Base-by-base conservation (phyloP, 2,888 invertebrate genomes). In the Acanthococcus lagerstroemiae region DNA sequence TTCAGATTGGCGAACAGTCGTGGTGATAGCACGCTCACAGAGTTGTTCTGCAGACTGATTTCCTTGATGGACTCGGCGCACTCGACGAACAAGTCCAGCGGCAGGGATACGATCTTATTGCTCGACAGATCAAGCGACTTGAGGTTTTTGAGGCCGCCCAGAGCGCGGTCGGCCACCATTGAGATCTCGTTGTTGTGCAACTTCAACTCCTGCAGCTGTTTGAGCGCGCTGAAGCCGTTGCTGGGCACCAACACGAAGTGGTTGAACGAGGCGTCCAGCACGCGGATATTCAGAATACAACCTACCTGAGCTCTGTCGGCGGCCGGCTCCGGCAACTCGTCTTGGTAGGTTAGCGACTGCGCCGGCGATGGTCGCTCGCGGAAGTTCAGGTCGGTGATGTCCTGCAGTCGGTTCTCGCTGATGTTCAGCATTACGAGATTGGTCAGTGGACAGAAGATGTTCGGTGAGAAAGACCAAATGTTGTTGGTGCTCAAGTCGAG, bases 21-120 rank as follows among this genome's bases (percentile, higher is more conserved):
- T 0, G 90, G 88, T 70, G 91, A 88, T 70, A 94, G 80, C 52
- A 87, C 87, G 75, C 87, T 86, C 72, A 95, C 87, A 22, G 91
- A 90, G 80, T 94, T 94, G 78, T 93, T 93, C 77, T 91, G 90
- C 75, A 93, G 79, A 78, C 91, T 88, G 74, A 94, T 85, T 78
- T 93, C 92, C 78, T 88, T 89, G 72, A 94, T 85, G 69, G 86
- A 84, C 70, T 84, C 84, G 60, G 84, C 80, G 73, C 85, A 83
- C 77, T 91, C 90, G 75, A 82, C 82, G 74, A 95, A 92, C 70
- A 95, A 78, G 74, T 88, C 87, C 69, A 88, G 84, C 50, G 95
- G 94, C 71, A 95, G 80, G 61, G 90, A 88, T 45, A 88, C 88
- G 70, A 95, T 85, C 80, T 89, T 87, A 77, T 95, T 95, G 73